Percentiles rank a stretch among this genome's conserved stretches.
phyloP scores from a whole-genome alignment of 2,113 vertebrate species.

The Microtus oregoni region DNA sequence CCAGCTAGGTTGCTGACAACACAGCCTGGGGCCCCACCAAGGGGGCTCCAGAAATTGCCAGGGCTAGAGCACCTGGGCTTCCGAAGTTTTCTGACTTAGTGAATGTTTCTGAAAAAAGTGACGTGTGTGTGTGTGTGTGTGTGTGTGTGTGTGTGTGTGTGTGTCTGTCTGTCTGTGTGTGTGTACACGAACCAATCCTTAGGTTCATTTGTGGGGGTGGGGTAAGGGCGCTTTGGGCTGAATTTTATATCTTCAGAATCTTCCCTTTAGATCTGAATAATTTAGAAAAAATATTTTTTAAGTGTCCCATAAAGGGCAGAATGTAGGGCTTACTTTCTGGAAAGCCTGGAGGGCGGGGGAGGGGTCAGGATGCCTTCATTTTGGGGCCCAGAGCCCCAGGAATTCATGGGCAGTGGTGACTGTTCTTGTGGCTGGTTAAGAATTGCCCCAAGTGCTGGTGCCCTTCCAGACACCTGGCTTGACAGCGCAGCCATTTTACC shows the following conservation, averaged over 20 bases:
- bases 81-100: background rate
- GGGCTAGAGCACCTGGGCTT: background rate
- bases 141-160: background rate
- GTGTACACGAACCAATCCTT: background rate
- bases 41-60: background rate
- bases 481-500: background rate
- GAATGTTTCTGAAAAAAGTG: background rate
- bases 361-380: too few relatives aligned
- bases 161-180: too few relatives aligned
- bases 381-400: background rate
- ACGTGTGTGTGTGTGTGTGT: background rate
- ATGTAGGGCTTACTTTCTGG: background rate
- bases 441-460: background rate
- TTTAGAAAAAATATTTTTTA: background rate
- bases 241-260: background rate
- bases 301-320: background rate
- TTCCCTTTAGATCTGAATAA: background rate
- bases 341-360: background rate
- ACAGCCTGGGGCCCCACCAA: slow-evolving; percentile 3
- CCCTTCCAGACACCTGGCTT: background rate
- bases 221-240: background rate
- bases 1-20: background rate
- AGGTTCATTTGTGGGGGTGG: background rate
- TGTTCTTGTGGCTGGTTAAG: background rate
- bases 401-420: background rate